Evolutionary conservation across 2,797 vertebrate genomes (phyloP).

Genomic region (Moxostoma hubbsi): DNA sequence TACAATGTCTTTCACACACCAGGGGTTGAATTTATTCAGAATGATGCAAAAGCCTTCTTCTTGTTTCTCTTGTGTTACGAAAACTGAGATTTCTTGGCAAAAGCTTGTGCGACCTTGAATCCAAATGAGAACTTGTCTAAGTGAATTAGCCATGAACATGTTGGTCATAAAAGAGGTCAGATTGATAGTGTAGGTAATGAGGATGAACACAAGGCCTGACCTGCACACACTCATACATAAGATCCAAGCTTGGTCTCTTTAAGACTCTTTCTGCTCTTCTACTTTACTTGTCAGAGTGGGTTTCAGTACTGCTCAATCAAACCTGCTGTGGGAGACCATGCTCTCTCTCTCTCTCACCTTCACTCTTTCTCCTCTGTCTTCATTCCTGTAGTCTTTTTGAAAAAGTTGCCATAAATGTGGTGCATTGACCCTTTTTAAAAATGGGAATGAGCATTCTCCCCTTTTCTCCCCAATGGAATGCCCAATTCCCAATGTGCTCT

Average conservation of each 20-base stretch:
- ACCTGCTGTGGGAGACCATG: conserved; percentile 7
- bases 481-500: too few relatives aligned
- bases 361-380: neutral
- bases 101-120: conserved; percentile 32
- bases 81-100: neutral
- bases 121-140: conserved; percentile 35
- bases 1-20: too few relatives aligned
- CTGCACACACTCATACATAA: conserved; percentile 9
- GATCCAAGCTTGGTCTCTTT: conserved; percentile 48
- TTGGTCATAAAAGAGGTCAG: conserved; percentile 62
- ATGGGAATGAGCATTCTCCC: too few relatives aligned
- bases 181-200: conserved; percentile 69
- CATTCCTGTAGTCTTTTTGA: too few relatives aligned
- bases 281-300: conserved; percentile 59
- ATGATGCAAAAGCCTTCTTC: neutral
- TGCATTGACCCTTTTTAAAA: too few relatives aligned
- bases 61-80: neutral
- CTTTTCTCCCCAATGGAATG: too few relatives aligned
- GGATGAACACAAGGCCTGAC: conserved; percentile 7
- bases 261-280: conserved; percentile 55
- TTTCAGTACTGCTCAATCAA: conserved; percentile 66
- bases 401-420: too few relatives aligned
- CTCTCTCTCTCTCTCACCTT: neutral
- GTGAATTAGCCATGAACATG: conserved; percentile 54
- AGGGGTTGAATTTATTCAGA: neutral